Percentiles rank a stretch among this genome's conserved stretches.
Conservation (phyloP, 2,113 vertebrate genomes). For the Haliaeetus leucogaster region DNA sequence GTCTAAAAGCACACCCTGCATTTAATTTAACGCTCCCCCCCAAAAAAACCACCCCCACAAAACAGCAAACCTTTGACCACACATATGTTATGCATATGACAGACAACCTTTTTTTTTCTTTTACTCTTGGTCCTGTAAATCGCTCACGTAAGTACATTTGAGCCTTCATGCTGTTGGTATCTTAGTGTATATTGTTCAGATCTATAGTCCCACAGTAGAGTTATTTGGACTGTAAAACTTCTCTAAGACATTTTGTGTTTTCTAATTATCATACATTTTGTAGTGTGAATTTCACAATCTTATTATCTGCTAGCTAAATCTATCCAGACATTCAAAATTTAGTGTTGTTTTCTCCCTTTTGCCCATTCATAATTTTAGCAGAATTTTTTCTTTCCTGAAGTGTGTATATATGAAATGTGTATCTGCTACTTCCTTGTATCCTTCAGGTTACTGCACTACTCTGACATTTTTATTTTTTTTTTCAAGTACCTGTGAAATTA, state of each 20-base stretch:
- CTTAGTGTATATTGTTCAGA: background rate
- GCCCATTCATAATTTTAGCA: background rate
- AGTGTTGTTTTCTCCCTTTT: background rate
- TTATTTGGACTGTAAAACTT: background rate
- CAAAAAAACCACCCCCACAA: background rate
- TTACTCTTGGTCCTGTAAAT: background rate
- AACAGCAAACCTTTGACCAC: background rate
- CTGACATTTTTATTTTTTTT: background rate
- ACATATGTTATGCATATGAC: background rate
- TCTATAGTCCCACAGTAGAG: background rate
- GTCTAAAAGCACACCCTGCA: background rate
- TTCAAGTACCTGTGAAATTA: background rate
- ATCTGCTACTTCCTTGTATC: background rate
- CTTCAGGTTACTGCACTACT: background rate
- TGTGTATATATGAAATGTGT: background rate
- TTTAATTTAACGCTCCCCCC: background rate
- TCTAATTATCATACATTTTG: background rate
- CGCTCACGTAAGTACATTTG: background rate
- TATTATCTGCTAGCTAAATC: slow-evolving; percentile 14
- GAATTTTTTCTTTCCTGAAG: background rate
- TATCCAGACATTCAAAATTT: background rate
- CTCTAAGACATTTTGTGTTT: background rate
- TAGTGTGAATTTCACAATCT: background rate
- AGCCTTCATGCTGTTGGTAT: background rate
- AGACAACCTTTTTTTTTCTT: background rate